Base-by-base conservation (phyloP, 2,797 vertebrate species). In the Pangasius djambal region DNA sequence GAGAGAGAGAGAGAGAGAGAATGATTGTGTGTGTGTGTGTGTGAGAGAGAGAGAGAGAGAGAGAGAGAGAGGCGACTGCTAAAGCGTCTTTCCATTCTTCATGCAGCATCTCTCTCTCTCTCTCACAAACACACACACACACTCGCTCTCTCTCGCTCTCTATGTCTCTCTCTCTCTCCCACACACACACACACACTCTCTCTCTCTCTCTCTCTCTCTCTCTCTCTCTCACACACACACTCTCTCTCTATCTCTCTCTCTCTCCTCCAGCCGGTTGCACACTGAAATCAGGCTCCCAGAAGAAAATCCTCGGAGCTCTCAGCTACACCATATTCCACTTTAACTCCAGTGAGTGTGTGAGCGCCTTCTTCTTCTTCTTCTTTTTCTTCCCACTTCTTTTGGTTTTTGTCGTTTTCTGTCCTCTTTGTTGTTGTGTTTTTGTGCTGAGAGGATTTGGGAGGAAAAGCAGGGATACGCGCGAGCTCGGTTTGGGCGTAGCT, bases 401-500 rank as follows among this genome's bases (percentile, higher is more conserved):
- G 16, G 55, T 9, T 61, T 12, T 10, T 25, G 4, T 48, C 34
- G 4, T 40, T 70, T 70, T 55, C 8, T 70, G 22, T 40, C 8
- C 6, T 44, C 25, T 37, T 2, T 48, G 9, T 52, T 3, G 28
- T 59, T 7, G 6, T 55, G 3, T 13, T 5, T 57, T 20, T 18
- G 16, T 9, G 50, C 5, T 31, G 48, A 25, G 4, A 37, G 67
- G 18, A 37, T 12, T 18, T 69, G 50, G 44, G 20, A 13, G 72
- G 86, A 44, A 28, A 34, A 6, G 16, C 88, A 22, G 85, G 87
- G 90, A 92, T 78, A 74, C 87, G 40, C 90, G 90, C 91, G 87
- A 40, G 20, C 82, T 87, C 93, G 90, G 91, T 93, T 67, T 94
- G 96, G 96, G 96, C 96, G 95, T 96, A 93, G 94, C 95, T 95